Evolutionary conservation across 2,797 vertebrate species (phyloP), one percentile per base, ranked within the genome.

Genomic region (Notoglanidium macrostoma): DNA sequence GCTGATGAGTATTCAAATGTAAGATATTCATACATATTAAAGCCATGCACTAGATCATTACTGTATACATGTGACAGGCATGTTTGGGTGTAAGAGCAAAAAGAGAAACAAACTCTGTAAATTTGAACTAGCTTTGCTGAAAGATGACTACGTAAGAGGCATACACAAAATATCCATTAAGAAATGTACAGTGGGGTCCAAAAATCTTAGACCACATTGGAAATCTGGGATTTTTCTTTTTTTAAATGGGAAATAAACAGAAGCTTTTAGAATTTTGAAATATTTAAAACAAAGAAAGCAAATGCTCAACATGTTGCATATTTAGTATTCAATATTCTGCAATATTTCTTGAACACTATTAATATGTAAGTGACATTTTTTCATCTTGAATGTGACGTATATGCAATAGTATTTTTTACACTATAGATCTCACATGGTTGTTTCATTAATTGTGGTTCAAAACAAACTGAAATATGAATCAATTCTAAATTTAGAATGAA

Each of bases 21-120:
- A 44, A 46, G 40, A n/a, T 81, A n/a, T 63, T 81, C 59, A 65
- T 29, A 19, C n/a, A 63, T 46, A 46, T 81, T 81, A 63, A 63
- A 19, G 40, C 57, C 46, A 63, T 17, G 40, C 40, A 46, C 12
- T n/a, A n/a, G 26, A 3, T 46, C 35, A 44, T 63, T 63, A 44
- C 57, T 44, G 61, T 14, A 26, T 35, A 9, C 11, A 14, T 40
- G 32, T 79, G 29, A 35, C 2, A 61, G 5, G 5, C 10, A 12
- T 57, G 7, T 59, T 57, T 57, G 29, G 32, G 19, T 79, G 17
- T 23, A 59, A 26, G 57, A 44, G 78, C 15, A 46, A 46, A 46
- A 46, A 0, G 1, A 3, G 12, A 46, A 49, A 76, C 9, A 72
- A 46, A 5, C 21, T 46, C 19, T 14, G 21, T 74, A 17, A 26